These are phyloP conservation scores for Cinara cedri DNA, from an alignment of 2,888 invertebrate species.

Conservation along the genomic window DNA sequence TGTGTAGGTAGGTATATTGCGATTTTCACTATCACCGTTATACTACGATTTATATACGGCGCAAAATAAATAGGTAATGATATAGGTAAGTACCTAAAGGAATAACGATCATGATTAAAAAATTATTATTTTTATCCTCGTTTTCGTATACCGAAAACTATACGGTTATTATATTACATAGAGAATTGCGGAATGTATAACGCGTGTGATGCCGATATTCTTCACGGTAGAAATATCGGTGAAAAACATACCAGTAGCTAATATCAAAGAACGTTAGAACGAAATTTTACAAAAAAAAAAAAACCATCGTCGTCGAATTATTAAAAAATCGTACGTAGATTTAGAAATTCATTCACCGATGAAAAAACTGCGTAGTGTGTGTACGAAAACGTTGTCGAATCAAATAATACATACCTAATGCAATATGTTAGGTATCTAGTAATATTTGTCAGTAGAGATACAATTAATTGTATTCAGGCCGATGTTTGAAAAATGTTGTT, in stretches of 20 bases:
- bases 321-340: too few relatives aligned
- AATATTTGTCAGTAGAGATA: too few relatives aligned
- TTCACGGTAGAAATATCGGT: background rate
- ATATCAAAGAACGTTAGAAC: background rate
- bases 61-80: too few relatives aligned
- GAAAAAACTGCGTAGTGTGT: too few relatives aligned
- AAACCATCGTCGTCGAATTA: too few relatives aligned
- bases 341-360: too few relatives aligned
- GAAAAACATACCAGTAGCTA: background rate
- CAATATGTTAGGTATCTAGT: too few relatives aligned
- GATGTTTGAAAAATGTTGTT: too few relatives aligned
- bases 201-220: background rate
- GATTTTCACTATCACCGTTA: slow-evolving; percentile 35
- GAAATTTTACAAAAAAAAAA: too few relatives aligned
- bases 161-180: slow-evolving; percentile 6
- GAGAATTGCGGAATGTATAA: background rate
- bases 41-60: background rate
- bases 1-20: background rate
- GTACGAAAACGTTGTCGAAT: too few relatives aligned
- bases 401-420: too few relatives aligned
- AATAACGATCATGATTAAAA: slow-evolving; percentile 6
- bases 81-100: background rate
- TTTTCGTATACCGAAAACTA: background rate
- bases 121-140: slow-evolving; percentile 8
- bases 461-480: too few relatives aligned